Evolutionary conservation across 2,113 vertebrate genomes (phyloP).

Genomic region (Zonotrichia leucophrys): DNA sequence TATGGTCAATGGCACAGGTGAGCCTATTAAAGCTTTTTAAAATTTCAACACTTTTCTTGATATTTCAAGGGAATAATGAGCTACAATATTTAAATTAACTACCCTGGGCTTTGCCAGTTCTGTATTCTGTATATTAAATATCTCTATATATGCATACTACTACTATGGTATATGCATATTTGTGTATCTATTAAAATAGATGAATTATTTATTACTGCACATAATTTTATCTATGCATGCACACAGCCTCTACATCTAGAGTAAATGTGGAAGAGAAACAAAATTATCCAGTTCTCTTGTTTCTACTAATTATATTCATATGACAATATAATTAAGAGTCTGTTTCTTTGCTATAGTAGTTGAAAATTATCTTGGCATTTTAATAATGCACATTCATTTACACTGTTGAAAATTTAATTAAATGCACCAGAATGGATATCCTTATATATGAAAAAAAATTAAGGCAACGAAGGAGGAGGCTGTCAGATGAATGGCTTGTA

Average conservation of each 20-base stretch:
- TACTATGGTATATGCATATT: not conserved
- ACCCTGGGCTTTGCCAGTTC: not conserved
- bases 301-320: not conserved
- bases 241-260: not conserved
- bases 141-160: not conserved
- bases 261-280: not conserved
- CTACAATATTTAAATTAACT: not conserved
- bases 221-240: not conserved
- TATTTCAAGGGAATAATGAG: not conserved
- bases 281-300: not conserved
- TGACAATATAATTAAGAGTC: not conserved
- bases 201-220: not conserved
- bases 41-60: not conserved
- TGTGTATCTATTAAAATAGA: not conserved
- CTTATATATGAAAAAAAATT: not conserved
- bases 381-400: not conserved
- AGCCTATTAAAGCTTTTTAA: constrained; percentile 6
- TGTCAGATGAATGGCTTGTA: not conserved
- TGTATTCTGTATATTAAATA: not conserved
- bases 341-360: not conserved
- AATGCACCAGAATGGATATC: not conserved
- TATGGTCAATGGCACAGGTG: constrained; percentile 95
- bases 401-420: not conserved
- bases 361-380: not conserved
- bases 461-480: not conserved